These are phyloP conservation scores for Zoroaster sp. DNA, from an alignment of 53 echinoderm and acorn worm species.

Conservation along the genomic window DNA sequence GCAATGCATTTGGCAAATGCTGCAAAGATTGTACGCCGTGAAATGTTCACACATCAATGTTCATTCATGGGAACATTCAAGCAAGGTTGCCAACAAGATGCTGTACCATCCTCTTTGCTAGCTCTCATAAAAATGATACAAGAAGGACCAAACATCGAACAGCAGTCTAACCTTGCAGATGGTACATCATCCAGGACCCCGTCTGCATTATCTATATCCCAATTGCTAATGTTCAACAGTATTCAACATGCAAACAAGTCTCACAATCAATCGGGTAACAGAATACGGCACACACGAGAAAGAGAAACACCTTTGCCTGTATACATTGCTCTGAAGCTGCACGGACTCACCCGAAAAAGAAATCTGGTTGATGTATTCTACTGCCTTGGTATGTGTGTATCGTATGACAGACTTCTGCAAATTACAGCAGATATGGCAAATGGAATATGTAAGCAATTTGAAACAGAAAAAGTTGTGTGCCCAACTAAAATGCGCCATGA, in stretches of 20 bases:
- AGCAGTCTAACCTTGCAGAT: not conserved
- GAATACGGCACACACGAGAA: not conserved
- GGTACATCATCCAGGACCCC: not conserved
- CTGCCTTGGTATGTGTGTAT: not conserved
- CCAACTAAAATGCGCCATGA: not conserved
- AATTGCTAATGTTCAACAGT: constrained; percentile 24
- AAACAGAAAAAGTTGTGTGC: not conserved
- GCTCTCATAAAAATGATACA: constrained; percentile 5
- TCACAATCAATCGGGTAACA: no score
- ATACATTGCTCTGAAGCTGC: not conserved
- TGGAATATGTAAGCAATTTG: not conserved
- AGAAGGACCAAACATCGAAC: not conserved
- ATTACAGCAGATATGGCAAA: not conserved
- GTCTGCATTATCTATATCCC: constrained; percentile 6
- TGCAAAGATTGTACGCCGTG: not conserved
- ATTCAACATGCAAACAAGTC: not conserved
- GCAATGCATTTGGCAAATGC: not conserved
- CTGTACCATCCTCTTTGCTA: not conserved
- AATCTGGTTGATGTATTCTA: not conserved
- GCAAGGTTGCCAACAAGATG: not conserved
- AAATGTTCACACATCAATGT: not conserved
- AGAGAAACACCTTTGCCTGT: not conserved
- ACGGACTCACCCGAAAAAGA: not conserved
- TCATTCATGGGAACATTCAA: not conserved
- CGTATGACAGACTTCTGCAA: not conserved